phyloP scores from a whole-genome alignment of 1,140 invertebrate species.

The Stegodyphus mimosarum region DNA sequence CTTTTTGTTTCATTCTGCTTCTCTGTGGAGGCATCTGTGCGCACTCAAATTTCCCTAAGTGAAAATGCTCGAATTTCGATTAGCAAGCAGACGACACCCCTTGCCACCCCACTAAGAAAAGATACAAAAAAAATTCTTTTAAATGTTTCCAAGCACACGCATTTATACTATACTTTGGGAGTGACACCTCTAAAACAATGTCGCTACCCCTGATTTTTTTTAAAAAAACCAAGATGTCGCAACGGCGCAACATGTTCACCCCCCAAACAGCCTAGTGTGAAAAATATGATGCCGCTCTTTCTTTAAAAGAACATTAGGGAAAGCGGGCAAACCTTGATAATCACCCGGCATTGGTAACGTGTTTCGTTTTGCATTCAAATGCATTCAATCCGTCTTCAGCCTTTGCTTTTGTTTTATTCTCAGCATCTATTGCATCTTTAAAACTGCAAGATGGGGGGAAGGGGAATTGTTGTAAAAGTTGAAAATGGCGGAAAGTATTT shows the following conservation, averaged over 20 bases:
- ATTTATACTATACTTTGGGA: slow-evolving; percentile 41
- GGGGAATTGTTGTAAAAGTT: not conserved
- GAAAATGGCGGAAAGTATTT: too few relatives aligned
- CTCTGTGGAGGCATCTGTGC: slow-evolving; percentile 23
- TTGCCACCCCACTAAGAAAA: too few relatives aligned
- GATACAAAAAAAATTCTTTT: slow-evolving; percentile 29
- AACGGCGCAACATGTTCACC: too few relatives aligned
- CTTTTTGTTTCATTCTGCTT: not conserved
- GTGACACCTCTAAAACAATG: slow-evolving; percentile 31
- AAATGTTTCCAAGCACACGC: slow-evolving; percentile 28
- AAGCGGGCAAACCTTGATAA: slow-evolving; percentile 38
- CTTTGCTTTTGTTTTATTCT: not conserved
- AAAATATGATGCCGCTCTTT: slow-evolving; percentile 56
- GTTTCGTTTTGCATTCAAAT: slow-evolving; percentile 57
- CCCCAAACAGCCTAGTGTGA: slow-evolving; percentile 25
- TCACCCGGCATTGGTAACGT: slow-evolving; percentile 51
- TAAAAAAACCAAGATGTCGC: slow-evolving; percentile 38
- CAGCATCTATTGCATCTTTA: slow-evolving; percentile 41
- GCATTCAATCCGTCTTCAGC: slow-evolving; percentile 7
- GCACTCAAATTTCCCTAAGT: slow-evolving; percentile 54
- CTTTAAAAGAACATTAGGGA: slow-evolving; percentile 59
- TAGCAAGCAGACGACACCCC: slow-evolving; percentile 20
- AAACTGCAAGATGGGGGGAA: slow-evolving; percentile 6
- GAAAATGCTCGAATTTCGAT: slow-evolving; percentile 57
- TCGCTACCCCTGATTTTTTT: slow-evolving; percentile 11